Conservation (phyloP, 2,888 invertebrate species). For the Lycia hirtaria region DNA sequence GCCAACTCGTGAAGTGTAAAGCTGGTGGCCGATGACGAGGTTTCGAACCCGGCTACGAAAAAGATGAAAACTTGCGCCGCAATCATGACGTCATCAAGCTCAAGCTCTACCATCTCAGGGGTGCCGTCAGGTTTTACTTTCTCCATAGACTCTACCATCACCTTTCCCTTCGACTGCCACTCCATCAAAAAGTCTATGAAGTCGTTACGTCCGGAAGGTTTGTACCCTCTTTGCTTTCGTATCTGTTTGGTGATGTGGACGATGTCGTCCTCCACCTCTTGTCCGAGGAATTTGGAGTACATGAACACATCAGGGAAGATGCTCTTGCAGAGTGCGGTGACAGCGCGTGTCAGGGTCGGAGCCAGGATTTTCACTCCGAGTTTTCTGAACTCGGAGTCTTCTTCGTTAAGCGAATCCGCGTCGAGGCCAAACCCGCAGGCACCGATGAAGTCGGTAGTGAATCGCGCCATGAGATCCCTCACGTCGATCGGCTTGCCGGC, state of each 20-base stretch:
- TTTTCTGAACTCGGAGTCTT: slow-evolving; percentile 60
- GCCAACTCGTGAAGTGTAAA: slow-evolving; percentile 68
- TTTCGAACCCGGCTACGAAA: slow-evolving; percentile 78
- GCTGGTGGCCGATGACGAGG: slow-evolving; percentile 74
- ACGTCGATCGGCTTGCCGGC: slow-evolving; percentile 53
- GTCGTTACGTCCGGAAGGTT: slow-evolving; percentile 61
- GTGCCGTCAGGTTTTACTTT: slow-evolving; percentile 51
- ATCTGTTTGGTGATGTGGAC: slow-evolving; percentile 50
- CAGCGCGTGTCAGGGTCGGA: slow-evolving; percentile 40
- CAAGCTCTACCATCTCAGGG: slow-evolving; percentile 48
- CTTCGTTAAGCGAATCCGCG: slow-evolving; percentile 60
- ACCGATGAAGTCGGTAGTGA: slow-evolving; percentile 70
- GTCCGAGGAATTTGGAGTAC: slow-evolving; percentile 49
- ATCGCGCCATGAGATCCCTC: slow-evolving; percentile 69
- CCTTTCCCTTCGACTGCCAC: slow-evolving; percentile 52
- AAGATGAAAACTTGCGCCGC: slow-evolving; percentile 69
- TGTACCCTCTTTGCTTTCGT: slow-evolving; percentile 50
- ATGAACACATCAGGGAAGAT: slow-evolving; percentile 58
- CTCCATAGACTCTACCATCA: slow-evolving; percentile 56
- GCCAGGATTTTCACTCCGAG: slow-evolving; percentile 58
- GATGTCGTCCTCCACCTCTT: slow-evolving; percentile 58
- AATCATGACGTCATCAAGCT: slow-evolving; percentile 54
- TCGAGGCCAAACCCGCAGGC: slow-evolving; percentile 69
- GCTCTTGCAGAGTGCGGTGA: slow-evolving; percentile 50
- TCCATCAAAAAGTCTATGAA: slow-evolving; percentile 62